Conservation (phyloP, 1,140 invertebrate species). For the Drosophila ficusphila region DNA sequence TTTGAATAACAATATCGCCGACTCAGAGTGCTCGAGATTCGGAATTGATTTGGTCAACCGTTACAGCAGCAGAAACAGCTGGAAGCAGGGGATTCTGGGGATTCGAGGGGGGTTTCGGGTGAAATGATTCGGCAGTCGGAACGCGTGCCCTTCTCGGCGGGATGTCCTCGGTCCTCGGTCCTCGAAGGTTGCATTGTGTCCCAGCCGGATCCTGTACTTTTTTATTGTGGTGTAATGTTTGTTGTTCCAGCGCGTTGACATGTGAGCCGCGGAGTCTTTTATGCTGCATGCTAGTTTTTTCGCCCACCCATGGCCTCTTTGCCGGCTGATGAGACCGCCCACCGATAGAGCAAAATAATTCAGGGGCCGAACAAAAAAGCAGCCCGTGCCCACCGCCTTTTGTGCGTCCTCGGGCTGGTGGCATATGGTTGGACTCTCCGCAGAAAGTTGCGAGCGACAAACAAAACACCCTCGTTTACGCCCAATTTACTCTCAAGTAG, state of each 20-base stretch:
- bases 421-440: constrained; percentile 63
- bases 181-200: constrained; percentile 59
- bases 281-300: not conserved
- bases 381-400: constrained; percentile 35
- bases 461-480: constrained; percentile 78
- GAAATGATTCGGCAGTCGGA: constrained; percentile 55
- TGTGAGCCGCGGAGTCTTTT: constrained; percentile 53
- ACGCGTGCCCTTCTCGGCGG: constrained; percentile 55
- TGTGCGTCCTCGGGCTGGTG: constrained; percentile 29
- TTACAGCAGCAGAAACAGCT: constrained; percentile 60
- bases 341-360: constrained; percentile 32
- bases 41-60: constrained; percentile 77
- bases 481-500: constrained; percentile 77
- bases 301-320: constrained; percentile 66
- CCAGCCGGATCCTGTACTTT: constrained; percentile 44
- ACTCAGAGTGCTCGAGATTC: constrained; percentile 38
- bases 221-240: constrained; percentile 74
- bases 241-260: constrained; percentile 74
- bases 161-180: constrained; percentile 39
- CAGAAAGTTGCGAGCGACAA: constrained; percentile 21
- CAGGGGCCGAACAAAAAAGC: constrained; percentile 27
- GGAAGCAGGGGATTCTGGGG: not conserved
- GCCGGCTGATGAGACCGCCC: constrained; percentile 74
- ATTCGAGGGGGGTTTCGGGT: not conserved
- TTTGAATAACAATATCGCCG: constrained; percentile 75